A percentile compares a stretch with the other conserved stretches of the same genome.
These are phyloP conservation scores for Sanderia malayensis DNA, from an alignment of 30 jellyfish, hydroid and myxozoan species.

Conservation along the genomic window DNA sequence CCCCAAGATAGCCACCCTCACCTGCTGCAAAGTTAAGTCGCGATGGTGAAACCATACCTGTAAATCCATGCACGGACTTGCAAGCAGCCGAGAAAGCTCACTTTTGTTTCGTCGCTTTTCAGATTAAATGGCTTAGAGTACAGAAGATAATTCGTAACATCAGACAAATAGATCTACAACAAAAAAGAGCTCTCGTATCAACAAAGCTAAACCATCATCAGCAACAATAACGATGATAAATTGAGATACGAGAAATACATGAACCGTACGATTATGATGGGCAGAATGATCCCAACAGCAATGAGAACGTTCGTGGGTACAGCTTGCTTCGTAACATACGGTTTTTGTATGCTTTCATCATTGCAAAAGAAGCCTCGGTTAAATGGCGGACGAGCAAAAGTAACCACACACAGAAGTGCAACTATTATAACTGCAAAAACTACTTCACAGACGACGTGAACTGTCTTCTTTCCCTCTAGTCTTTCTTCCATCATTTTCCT, in stretches of 20 bases:
- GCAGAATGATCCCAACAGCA: slow-evolving; percentile 20
- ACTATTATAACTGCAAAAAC: neutral
- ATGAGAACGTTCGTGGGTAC: slow-evolving; percentile 25
- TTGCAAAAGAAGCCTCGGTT: slow-evolving; percentile 59
- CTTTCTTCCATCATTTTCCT: neutral
- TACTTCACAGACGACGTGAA: neutral
- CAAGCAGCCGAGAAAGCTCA: neutral
- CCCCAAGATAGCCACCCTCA: too few relatives aligned
- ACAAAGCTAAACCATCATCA: too few relatives aligned
- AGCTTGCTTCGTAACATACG: slow-evolving; percentile 44
- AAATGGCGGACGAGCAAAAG: slow-evolving; percentile 14
- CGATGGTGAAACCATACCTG: too few relatives aligned
- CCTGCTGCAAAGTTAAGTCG: too few relatives aligned
- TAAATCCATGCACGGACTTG: neutral
- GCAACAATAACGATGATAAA: too few relatives aligned
- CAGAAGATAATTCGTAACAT: neutral
- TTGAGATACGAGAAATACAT: too few relatives aligned
- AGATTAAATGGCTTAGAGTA: neutral
- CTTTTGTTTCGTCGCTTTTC: neutral
- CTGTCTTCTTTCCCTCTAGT: neutral
- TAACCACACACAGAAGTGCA: neutral
- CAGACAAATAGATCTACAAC: slow-evolving; percentile 1
- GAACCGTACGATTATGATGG: neutral
- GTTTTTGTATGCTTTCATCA: slow-evolving; percentile 62
- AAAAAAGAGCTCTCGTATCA: too few relatives aligned